These are phyloP conservation scores for Morelia viridis DNA, from an alignment of 2,797 vertebrate genomes.

Conservation along the genomic window DNA sequence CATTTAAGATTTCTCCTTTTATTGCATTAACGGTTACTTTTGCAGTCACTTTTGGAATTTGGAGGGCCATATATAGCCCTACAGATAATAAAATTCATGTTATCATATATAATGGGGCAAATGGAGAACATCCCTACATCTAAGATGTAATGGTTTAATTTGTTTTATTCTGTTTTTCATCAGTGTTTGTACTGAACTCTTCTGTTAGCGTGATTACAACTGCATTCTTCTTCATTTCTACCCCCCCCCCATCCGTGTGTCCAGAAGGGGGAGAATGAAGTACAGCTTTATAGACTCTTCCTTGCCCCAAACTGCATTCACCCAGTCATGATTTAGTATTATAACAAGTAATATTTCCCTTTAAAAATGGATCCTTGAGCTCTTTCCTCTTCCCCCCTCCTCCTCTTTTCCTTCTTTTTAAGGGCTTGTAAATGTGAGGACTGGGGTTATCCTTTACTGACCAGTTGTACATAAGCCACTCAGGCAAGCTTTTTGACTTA, in stretches of 20 bases:
- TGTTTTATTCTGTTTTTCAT: not conserved
- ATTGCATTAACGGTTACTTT: not conserved
- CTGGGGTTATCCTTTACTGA: not conserved
- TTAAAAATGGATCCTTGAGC: not conserved
- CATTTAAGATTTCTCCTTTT: not conserved
- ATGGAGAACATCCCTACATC: not conserved
- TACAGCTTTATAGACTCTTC: not conserved
- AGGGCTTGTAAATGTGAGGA: not conserved
- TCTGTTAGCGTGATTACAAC: not conserved
- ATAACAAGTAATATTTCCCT: not conserved
- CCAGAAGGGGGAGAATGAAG: not conserved
- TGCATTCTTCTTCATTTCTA: not conserved
- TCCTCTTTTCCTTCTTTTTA: not conserved
- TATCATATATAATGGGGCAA: not conserved
- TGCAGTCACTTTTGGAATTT: not conserved
- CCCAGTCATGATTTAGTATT: not conserved
- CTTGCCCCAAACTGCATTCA: not conserved
- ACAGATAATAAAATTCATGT: no score
- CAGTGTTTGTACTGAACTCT: not conserved
- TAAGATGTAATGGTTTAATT: not conserved
- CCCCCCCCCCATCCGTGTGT: not conserved
- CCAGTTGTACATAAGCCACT: not conserved
- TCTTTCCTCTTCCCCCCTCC: not conserved
- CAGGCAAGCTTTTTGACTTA: no score
- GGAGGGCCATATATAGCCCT: not conserved